phyloP scores from a whole-genome alignment of 2,888 invertebrate genomes.

The Sminthurides aquaticus region DNA sequence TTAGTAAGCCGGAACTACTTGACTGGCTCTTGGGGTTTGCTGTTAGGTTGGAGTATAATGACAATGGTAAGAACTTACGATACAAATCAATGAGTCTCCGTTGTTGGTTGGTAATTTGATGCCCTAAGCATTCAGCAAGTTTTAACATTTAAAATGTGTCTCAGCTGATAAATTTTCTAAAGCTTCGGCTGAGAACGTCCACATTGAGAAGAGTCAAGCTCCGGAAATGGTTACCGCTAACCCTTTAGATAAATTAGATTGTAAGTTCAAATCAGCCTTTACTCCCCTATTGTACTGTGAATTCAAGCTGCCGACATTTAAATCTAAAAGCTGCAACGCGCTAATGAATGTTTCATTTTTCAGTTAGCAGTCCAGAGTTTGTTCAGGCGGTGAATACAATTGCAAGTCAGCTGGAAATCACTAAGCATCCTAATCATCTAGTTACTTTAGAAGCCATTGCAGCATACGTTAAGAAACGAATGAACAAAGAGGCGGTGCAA shows the following conservation, averaged over 20 bases:
- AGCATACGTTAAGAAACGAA: slow-evolving; percentile 54
- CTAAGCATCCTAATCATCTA: slow-evolving; percentile 72
- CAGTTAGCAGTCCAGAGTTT: slow-evolving; percentile 77
- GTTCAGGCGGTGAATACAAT: slow-evolving; percentile 70
- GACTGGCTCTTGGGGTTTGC: slow-evolving; percentile 83
- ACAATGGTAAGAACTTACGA: slow-evolving; percentile 65
- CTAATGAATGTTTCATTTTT: slow-evolving; percentile 7
- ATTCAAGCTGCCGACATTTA: not conserved
- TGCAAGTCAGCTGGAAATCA: slow-evolving; percentile 69
- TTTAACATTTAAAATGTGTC: too few relatives aligned
- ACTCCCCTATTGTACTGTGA: not conserved
- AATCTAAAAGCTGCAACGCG: not conserved
- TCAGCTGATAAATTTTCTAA: slow-evolving; percentile 61
- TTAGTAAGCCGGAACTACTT: slow-evolving; percentile 57
- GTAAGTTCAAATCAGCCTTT: slow-evolving; percentile 53
- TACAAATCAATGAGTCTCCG: too few relatives aligned
- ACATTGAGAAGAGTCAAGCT: slow-evolving; percentile 54
- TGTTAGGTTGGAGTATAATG: slow-evolving; percentile 71
- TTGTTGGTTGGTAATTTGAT: too few relatives aligned
- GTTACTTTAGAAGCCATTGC: slow-evolving; percentile 64
- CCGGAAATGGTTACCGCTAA: slow-evolving; percentile 72
- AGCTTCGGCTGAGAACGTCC: slow-evolving; percentile 56
- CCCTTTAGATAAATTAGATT: slow-evolving; percentile 76
- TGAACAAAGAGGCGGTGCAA: slow-evolving; percentile 55
- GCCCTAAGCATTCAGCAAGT: not conserved